phyloP scores from a whole-genome alignment of 2,888 invertebrate species.

The Omphaloscelis lunosa region DNA sequence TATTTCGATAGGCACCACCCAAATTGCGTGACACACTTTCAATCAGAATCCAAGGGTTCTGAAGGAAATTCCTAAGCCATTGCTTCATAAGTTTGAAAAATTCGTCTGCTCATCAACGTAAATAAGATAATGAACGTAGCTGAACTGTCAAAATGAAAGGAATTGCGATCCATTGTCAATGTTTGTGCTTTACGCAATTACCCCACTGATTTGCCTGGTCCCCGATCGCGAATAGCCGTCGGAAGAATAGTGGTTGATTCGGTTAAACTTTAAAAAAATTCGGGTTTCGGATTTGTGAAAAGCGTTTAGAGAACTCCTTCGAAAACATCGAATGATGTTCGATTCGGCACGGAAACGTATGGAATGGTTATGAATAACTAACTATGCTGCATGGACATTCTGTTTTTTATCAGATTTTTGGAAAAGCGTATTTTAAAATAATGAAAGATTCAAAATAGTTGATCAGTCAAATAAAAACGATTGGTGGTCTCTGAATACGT shows the following conservation, averaged over 20 bases:
- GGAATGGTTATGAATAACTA: not conserved
- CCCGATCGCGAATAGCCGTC: not conserved
- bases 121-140: no score
- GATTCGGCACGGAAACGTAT: not conserved
- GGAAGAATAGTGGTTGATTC: not conserved
- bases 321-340: not conserved
- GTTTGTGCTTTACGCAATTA: not conserved
- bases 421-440: not conserved
- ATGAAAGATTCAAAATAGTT: not conserved
- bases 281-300: no score
- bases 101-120: no score
- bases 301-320: no score
- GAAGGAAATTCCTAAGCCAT: not conserved
- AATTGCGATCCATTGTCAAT: not conserved
- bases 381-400: not conserved
- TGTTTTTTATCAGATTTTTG: not conserved
- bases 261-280: not conserved
- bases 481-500: not conserved
- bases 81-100: no score
- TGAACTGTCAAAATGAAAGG: no score
- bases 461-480: not conserved
- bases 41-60: not conserved
- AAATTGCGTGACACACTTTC: not conserved
- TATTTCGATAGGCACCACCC: not conserved
- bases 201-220: not conserved